Evolutionary conservation across 2,888 invertebrate species (phyloP), one percentile per base, ranked within the genome.

Genomic region (Caenorhabditis wallacei): DNA sequence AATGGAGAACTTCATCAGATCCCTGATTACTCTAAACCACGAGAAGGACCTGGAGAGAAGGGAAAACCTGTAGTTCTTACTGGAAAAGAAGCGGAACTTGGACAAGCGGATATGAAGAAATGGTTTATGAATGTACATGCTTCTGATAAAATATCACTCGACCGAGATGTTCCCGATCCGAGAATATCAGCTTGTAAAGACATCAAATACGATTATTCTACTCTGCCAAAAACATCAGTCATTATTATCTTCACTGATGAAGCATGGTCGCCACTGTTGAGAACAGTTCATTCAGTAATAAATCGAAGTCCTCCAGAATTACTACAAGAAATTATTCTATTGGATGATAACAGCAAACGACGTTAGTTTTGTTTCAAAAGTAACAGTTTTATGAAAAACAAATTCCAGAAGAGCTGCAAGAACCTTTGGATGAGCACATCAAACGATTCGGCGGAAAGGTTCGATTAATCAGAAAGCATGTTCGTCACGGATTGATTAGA

Each of bases 201-300:
- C 56, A 92, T 94, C 59, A 92, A 91, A 1, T 96, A 95, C 92
- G 94, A 95, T 89, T 71, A 82, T 13, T 48, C 74, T 18, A 61
- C 20, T n/a, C 66, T 86, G 0, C 85, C 87, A 3, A 79, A 75
- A 61, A 74, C 82, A 1, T 88, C 84, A 0, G 93, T 94, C 1
- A 88, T 92, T 46, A 94, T 96, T 82, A 96, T 96, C 85, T 97
- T 96, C 93, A 96, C 95, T 92, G 96, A 97, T 92, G 97, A 97
- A 92, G 96, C 96, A 0, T 96, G 95, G 95, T 96, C 59, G 95
- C 96, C 86, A 0, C 69, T 86, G 16, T 61, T 88, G 48, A 93
- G 96, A 79, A 97, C 96, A 0, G 94, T 96, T n/a, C 95, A 96
- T 94, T 96, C 96, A 92, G 96, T 96, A n/a, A 93, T 97, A 68